Percentiles rank a stretch among this genome's conserved stretches.
Evolutionary conservation across 2,797 vertebrate species (phyloP).

Genomic region (Microctenopoma lineatum): DNA sequence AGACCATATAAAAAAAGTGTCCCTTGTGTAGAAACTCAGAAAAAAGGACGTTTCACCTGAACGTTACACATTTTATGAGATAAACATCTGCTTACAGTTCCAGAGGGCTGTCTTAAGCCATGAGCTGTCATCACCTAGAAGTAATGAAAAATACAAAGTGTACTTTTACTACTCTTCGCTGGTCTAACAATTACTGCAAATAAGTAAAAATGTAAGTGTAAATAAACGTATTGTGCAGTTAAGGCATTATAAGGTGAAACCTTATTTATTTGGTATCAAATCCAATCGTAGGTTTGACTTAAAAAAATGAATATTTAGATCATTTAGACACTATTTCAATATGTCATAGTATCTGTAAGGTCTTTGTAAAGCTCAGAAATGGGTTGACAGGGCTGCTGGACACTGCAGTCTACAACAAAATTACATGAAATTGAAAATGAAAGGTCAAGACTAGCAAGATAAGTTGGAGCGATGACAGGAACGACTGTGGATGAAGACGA

Average conservation of each 20-base stretch:
- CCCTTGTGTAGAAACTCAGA: constrained; percentile 2
- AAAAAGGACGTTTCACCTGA: constrained; percentile 8
- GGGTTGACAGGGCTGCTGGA: neutral
- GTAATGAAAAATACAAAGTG: constrained; percentile 54
- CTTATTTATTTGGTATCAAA: neutral
- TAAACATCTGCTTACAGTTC: constrained; percentile 75
- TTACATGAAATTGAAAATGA: constrained; percentile 1
- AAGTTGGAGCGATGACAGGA: neutral
- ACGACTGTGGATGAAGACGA: neutral
- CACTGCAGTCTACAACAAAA: constrained; percentile 8
- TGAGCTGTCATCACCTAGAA: constrained; percentile 84
- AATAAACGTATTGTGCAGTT: neutral
- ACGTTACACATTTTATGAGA: constrained; percentile 23
- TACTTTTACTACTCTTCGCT: constrained; percentile 29
- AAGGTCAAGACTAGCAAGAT: constrained; percentile 13
- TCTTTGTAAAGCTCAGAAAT: constrained; percentile 6
- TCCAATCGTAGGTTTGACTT: neutral
- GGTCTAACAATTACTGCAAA: constrained; percentile 23
- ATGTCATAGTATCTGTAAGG: neutral
- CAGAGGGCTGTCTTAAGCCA: constrained; percentile 82
- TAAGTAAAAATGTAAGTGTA: neutral
- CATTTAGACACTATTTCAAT: neutral
- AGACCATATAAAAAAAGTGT: constrained; percentile 26
- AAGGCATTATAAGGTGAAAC: neutral
- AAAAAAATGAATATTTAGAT: constrained; percentile 17